Base-by-base conservation (phyloP, 1,140 invertebrate species). In the Oppia nitens region DNA sequence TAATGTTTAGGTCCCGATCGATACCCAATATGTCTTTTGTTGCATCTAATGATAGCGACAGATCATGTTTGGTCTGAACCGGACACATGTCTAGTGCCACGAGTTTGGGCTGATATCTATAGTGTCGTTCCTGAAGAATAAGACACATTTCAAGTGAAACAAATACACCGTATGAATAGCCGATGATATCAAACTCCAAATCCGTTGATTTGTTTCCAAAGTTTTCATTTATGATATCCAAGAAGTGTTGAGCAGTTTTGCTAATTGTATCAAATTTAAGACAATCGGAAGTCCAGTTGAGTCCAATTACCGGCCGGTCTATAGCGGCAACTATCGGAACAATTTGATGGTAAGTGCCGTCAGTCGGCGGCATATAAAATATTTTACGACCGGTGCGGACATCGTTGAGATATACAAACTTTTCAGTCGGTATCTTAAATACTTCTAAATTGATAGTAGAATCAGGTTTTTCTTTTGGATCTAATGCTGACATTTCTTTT, bases 161-260 rank as follows among this genome's bases (percentile, higher is more conserved):
- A 57, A 83, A 80, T 9, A 85, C 83, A 51, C 94, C 94, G 71
- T 88, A 97, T 0, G 93, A 97, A 70, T 98, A 98, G 2, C 92
- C 94, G 40, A 84, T 77, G 48, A 98, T 70, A 23, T 79, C 79
- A 74, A 90, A 94, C 75, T 73, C n/a, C 68, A 14, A 20, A 21
- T 56, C 55, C 32, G 48, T n/a, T n/a, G n/a, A n/a, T n/a, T n/a
- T n/a, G 20, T 56, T 21, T 9, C 32, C 32, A n/a, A 56, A 14
- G 17, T 14, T 56, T 55, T 11, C 14, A 21, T 56, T 20, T 21
- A 56, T 56, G 6, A 56, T 21, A 17, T 51, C 2, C 14, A 58
- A 54, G 21, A 53, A 58, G 26, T 53, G 21, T 20, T 71, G 68
- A 3, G 92, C 89, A 28, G 94, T 74, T 25, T 80, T 74, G 20